Evolutionary conservation across 2,797 vertebrate species (phyloP).

Genomic region (Erithacus rubecula): DNA sequence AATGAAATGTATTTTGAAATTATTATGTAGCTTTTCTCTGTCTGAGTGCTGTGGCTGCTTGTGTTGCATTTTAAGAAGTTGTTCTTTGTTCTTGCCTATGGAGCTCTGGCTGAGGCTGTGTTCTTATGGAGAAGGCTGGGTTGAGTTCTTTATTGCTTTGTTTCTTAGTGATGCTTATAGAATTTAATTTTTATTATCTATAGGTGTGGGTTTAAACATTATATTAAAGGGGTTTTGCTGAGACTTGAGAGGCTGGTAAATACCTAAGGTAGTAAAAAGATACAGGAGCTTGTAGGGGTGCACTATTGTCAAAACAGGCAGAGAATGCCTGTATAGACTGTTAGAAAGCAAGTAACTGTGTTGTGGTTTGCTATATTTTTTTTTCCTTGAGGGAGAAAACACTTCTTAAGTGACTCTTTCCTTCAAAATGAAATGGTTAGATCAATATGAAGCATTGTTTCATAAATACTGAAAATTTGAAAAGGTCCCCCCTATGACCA

Average conservation of each 20-base stretch:
- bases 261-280: neutral
- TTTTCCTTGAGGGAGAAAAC: neutral
- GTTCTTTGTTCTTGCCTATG: neutral
- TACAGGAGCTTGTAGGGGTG: neutral
- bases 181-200: neutral
- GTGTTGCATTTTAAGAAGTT: neutral
- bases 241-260: neutral
- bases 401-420: neutral
- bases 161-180: neutral
- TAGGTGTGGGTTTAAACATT: constrained; percentile 12
- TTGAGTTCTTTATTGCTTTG: neutral
- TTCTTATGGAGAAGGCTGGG: neutral
- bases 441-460: neutral
- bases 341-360: neutral
- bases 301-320: fast-evolving
- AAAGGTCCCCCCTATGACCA: neutral
- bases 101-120: neutral
- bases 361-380: neutral
- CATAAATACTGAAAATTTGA: neutral
- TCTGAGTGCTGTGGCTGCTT: fast-evolving
- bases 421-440: neutral
- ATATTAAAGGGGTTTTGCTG: constrained; percentile 35
- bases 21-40: neutral
- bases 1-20: neutral
- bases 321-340: no score